phyloP scores from a whole-genome alignment of 1,140 invertebrate genomes.

The Hycleus phaleratus region DNA sequence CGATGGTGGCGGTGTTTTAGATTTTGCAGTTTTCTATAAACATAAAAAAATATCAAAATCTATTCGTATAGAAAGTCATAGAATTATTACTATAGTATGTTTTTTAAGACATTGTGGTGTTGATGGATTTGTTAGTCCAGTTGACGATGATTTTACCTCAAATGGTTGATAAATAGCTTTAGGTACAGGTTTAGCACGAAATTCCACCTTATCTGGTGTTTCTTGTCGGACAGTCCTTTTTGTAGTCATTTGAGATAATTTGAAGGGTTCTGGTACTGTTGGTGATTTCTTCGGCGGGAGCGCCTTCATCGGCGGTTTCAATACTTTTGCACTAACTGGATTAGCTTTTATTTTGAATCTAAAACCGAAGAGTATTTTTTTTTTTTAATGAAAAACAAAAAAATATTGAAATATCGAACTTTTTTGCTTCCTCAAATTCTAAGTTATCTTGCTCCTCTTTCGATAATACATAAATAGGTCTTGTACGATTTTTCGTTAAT shows the following conservation, averaged over 20 bases:
- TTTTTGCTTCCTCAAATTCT: constrained; percentile 38
- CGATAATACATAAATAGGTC: constrained; percentile 29
- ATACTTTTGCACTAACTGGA: constrained; percentile 32
- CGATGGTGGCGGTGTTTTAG: background rate
- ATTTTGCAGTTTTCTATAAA: background rate
- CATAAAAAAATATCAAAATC: background rate
- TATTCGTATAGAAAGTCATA: background rate
- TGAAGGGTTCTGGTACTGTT: constrained; percentile 33
- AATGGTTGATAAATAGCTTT: constrained; percentile 19
- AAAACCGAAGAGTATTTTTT: background rate
- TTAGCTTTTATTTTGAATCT: constrained; percentile 35
- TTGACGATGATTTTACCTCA: constrained; percentile 6
- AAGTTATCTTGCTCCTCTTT: constrained; percentile 36
- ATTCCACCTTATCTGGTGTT: constrained; percentile 10
- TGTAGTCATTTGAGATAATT: constrained; percentile 25
- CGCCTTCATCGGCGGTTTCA: constrained; percentile 27
- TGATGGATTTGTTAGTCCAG: constrained; percentile 15
- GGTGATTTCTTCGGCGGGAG: constrained; percentile 22
- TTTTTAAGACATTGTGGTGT: constrained; percentile 20
- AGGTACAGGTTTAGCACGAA: constrained; percentile 30
- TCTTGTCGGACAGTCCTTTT: background rate
- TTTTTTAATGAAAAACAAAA: background rate
- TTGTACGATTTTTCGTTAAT: constrained; percentile 37
- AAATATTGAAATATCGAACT: constrained; percentile 15
- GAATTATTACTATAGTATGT: too few species aligned